A percentile compares a stretch with the other conserved stretches of the same genome.
Evolutionary conservation across 2,113 vertebrate species (phyloP).

Genomic region (western clawed frog (Xenopus tropicalis)): UCB_Xtro_10.0 CM004447.2:28695501-28696000

Average conservation of each 20-base stretch:
- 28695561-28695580: background rate
- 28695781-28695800: background rate
- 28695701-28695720: background rate
- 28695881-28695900: conserved; percentile 55
- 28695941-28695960: conserved; percentile 66
- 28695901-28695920: conserved; percentile 60
- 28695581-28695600: background rate
- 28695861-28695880: conserved; percentile 55
- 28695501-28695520: too few relatives aligned
- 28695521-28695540: background rate
- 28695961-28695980: conserved; percentile 71
- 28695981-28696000: conserved; percentile 62
- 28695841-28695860: conserved; percentile 53
- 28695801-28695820: conserved; percentile 53
- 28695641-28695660: background rate
- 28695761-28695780: too few relatives aligned
- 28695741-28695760: too few relatives aligned
- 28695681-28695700: background rate
- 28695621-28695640: background rate
- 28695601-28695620: background rate
- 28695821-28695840: conserved; percentile 34
- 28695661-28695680: background rate
- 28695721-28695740: background rate
- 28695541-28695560: background rate
- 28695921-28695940: conserved; percentile 63